Conservation (phyloP, 2,797 vertebrate genomes). For the Lophura swinhoii region DNA sequence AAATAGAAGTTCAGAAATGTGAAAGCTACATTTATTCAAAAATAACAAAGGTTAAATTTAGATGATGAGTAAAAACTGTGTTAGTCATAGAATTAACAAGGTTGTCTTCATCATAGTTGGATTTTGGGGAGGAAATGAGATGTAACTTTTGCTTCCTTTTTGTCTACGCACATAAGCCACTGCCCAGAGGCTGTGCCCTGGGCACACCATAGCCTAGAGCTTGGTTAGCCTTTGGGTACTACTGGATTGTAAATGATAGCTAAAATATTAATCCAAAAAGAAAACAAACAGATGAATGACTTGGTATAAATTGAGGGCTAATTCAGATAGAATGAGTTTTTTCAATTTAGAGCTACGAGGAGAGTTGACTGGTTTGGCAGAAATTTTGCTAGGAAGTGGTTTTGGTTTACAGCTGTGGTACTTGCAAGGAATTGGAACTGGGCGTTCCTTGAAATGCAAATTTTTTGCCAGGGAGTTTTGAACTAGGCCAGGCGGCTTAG, state of each 20-base stretch:
- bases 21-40: neutral
- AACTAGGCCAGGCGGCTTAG: conserved; percentile 50
- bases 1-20: neutral
- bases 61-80: neutral
- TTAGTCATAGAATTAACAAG: neutral
- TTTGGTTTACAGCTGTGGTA: conserved; percentile 50
- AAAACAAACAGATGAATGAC: neutral
- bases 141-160: conserved; percentile 7
- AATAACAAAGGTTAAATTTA: neutral
- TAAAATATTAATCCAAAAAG: conserved; percentile 22
- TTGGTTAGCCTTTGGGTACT: neutral
- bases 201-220: neutral
- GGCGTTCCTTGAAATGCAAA: conserved; percentile 65
- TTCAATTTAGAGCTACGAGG: conserved; percentile 27
- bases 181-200: neutral
- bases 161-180: neutral
- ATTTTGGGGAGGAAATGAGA: neutral
- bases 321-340: neutral
- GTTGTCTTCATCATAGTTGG: neutral
- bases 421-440: conserved; percentile 25
- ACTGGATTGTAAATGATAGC: neutral
- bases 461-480: conserved; percentile 66
- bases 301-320: neutral
- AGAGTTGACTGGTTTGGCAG: conserved; percentile 48
- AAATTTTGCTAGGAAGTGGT: conserved; percentile 61